Evolutionary conservation across 2,888 invertebrate species (phyloP).

Genomic region (Gastrophysa polygoni): DNA sequence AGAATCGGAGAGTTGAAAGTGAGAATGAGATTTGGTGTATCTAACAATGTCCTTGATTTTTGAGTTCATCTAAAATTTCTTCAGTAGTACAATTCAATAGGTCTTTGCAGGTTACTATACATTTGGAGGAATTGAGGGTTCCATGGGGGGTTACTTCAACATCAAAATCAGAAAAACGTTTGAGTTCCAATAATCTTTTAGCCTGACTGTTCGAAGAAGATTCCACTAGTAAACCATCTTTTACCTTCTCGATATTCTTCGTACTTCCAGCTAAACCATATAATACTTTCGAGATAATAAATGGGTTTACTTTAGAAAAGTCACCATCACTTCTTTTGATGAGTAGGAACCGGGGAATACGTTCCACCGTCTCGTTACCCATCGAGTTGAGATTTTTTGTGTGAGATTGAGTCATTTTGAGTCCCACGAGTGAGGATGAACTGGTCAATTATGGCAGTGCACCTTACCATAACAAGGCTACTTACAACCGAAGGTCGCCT

Average conservation of each 20-base stretch:
- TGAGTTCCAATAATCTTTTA: not conserved
- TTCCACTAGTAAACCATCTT: constrained; percentile 7
- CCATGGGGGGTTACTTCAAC: not conserved
- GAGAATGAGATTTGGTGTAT: not conserved
- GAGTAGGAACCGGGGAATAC: constrained; percentile 2
- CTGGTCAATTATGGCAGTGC: too few species aligned
- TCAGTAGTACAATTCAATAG: not conserved
- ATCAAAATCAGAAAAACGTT: not conserved
- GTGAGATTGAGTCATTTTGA: too few species aligned
- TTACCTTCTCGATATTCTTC: not conserved
- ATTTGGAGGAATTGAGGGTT: not conserved
- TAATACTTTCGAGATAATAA: not conserved
- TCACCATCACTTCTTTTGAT: constrained; percentile 3
- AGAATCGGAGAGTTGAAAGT: not conserved
- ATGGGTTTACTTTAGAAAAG: constrained; percentile 6
- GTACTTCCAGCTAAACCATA: not conserved
- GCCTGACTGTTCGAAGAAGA: not conserved
- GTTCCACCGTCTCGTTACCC: too few species aligned
- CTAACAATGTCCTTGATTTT: not conserved
- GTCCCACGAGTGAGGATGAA: too few species aligned
- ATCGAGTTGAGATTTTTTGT: too few species aligned
- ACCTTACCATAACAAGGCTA: too few species aligned
- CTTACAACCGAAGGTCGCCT: too few species aligned
- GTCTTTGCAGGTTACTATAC: not conserved
- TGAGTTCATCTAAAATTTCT: not conserved